Evolutionary conservation across 2,797 vertebrate species (phyloP).

Genomic region (Todus mexicanus): DNA sequence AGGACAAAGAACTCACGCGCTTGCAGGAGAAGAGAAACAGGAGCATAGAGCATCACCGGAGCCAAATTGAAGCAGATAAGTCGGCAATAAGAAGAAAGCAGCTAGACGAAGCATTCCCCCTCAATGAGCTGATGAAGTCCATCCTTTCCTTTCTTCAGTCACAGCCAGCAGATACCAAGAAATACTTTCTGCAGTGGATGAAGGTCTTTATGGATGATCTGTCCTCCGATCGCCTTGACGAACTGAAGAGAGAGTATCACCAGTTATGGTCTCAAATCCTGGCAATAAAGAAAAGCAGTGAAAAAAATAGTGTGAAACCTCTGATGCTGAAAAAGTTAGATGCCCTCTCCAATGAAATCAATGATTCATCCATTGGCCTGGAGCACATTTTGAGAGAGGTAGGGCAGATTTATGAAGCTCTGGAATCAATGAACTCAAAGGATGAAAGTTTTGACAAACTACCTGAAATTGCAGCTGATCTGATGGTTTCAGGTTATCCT

Average conservation of each 20-base stretch:
- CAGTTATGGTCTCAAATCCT: slow-evolving; percentile 47
- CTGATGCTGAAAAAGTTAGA: background rate
- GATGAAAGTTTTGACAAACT: background rate
- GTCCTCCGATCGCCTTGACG: background rate
- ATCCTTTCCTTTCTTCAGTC: slow-evolving; percentile 49
- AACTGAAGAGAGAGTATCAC: slow-evolving; percentile 37
- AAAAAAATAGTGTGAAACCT: background rate
- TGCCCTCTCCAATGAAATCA: slow-evolving; percentile 59
- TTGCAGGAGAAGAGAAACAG: slow-evolving; percentile 64
- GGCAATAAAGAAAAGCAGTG: background rate
- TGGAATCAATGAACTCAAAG: background rate
- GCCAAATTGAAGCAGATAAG: slow-evolving; percentile 43
- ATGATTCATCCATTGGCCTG: slow-evolving; percentile 61
- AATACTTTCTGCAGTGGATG: slow-evolving; percentile 78
- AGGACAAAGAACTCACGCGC: slow-evolving; percentile 74
- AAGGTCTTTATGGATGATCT: slow-evolving; percentile 56
- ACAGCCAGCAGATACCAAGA: slow-evolving; percentile 18
- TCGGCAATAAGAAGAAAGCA: slow-evolving; percentile 38
- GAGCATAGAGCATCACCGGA: slow-evolving; percentile 73
- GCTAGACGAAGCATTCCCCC: background rate
- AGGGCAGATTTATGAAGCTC: slow-evolving; percentile 78
- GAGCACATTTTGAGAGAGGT: slow-evolving; percentile 78
- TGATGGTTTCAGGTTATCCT: slow-evolving; percentile 74
- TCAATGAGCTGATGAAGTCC: slow-evolving; percentile 56
- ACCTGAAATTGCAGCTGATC: slow-evolving; percentile 69